These are phyloP conservation scores for Garrulus glandarius DNA, from an alignment of 2,797 vertebrate species.

Conservation along the genomic window DNA sequence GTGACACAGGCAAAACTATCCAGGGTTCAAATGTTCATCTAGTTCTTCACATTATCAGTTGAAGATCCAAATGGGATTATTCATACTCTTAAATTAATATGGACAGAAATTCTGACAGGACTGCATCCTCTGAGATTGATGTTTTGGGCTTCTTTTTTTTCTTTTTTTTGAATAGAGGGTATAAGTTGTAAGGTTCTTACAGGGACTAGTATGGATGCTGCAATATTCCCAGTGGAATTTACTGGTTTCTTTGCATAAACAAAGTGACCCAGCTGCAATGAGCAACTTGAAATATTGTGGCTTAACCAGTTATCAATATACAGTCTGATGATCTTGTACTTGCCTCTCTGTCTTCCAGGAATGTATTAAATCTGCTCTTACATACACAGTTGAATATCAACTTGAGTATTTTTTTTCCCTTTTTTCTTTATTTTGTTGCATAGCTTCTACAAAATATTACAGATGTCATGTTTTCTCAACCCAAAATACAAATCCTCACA, in stretches of 20 bases:
- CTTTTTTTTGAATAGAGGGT: background rate
- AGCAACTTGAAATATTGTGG: background rate
- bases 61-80: background rate
- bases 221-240: background rate
- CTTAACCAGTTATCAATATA: background rate
- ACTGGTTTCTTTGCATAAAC: background rate
- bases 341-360: background rate
- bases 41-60: background rate
- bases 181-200: background rate
- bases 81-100: background rate
- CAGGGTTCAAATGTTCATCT: background rate
- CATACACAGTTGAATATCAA: background rate
- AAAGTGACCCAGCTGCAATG: background rate
- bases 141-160: background rate
- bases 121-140: background rate
- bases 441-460: background rate
- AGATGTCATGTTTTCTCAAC: background rate
- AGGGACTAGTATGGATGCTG: background rate
- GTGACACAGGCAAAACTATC: background rate
- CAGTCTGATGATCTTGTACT: background rate
- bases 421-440: background rate
- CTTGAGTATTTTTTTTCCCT: rapidly evolving
- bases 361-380: background rate
- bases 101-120: background rate
- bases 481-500: background rate